These are phyloP conservation scores for Rhaphigaster nebulosa DNA, from an alignment of 2,888 invertebrate genomes.

Conservation along the genomic window DNA sequence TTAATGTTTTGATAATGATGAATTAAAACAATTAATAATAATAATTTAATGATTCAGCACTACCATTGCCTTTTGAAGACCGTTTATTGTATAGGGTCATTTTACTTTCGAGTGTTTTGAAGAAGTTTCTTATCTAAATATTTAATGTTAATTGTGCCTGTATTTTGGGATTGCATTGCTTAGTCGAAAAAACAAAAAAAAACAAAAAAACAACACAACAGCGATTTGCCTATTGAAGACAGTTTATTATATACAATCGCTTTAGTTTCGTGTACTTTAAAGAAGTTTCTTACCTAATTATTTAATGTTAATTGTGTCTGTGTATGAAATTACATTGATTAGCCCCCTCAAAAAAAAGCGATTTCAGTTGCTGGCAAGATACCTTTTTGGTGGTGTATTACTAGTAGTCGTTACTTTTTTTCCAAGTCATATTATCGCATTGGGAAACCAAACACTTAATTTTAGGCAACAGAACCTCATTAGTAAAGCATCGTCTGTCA, in stretches of 20 bases:
- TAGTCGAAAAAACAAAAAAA: too few species aligned
- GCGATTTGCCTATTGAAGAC: too few species aligned
- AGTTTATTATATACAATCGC: too few species aligned
- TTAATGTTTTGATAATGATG: not conserved
- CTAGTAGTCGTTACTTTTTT: not conserved
- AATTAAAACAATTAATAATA: not conserved
- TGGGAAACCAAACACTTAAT: not conserved
- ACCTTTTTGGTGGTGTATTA: not conserved
- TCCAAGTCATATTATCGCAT: not conserved
- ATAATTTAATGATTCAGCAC: not conserved
- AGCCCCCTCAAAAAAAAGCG: not conserved
- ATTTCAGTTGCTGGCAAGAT: not conserved
- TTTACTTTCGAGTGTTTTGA: too few species aligned
- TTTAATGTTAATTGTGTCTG: too few species aligned
- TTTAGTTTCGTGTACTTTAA: too few species aligned
- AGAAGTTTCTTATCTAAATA: too few species aligned
- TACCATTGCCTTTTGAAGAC: not conserved
- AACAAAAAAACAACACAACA: too few species aligned
- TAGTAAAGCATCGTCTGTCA: not conserved
- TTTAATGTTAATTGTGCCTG: too few species aligned
- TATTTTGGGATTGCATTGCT: too few species aligned
- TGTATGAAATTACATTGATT: too few species aligned
- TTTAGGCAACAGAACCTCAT: not conserved
- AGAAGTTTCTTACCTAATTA: too few species aligned
- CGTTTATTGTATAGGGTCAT: not conserved